Percentiles rank a stretch among this genome's conserved stretches.
Evolutionary conservation across 1,140 invertebrate species (phyloP).

Genomic region (Rhagoletis zephyria): DNA sequence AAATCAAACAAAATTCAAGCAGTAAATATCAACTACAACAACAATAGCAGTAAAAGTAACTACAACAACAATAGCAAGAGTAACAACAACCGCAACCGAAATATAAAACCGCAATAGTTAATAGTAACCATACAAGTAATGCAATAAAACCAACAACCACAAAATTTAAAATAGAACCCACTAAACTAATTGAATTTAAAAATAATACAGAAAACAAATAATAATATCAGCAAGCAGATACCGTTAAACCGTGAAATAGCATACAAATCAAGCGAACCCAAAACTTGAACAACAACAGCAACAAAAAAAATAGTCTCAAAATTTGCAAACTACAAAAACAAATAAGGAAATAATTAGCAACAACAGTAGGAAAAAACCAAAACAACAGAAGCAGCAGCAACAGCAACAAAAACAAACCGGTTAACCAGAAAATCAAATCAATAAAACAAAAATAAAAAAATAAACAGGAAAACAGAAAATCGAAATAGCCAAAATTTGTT

Average conservation of each 20-base stretch:
- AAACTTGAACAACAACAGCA: conserved; percentile 39
- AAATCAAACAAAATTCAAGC: conserved; percentile 14
- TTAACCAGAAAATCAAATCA: conserved; percentile 54
- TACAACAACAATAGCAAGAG: not conserved
- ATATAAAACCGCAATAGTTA: conserved; percentile 35
- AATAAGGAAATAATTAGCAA: conserved; percentile 23
- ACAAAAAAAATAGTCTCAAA: conserved; percentile 52
- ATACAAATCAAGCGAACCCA: conserved; percentile 44
- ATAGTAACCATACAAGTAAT: conserved; percentile 47
- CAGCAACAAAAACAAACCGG: conserved; percentile 61
- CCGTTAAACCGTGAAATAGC: conserved; percentile 49
- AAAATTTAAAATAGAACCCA: not conserved
- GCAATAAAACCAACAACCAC: conserved; percentile 33
- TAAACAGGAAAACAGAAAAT: conserved; percentile 53
- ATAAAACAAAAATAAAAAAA: conserved; percentile 45
- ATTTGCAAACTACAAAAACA: conserved; percentile 46
- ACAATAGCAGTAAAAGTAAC: conserved; percentile 25
- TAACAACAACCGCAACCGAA: conserved; percentile 23
- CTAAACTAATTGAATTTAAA: conserved; percentile 11
- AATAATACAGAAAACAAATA: conserved; percentile 58
- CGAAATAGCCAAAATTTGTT: conserved; percentile 60
- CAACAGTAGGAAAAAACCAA: not conserved
- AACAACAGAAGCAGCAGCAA: conserved; percentile 36
- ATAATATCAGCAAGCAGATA: conserved; percentile 28
- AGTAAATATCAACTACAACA: conserved; percentile 37